phyloP scores from a whole-genome alignment of 2,113 vertebrate species.

The Prochilodus magdalenae region DNA sequence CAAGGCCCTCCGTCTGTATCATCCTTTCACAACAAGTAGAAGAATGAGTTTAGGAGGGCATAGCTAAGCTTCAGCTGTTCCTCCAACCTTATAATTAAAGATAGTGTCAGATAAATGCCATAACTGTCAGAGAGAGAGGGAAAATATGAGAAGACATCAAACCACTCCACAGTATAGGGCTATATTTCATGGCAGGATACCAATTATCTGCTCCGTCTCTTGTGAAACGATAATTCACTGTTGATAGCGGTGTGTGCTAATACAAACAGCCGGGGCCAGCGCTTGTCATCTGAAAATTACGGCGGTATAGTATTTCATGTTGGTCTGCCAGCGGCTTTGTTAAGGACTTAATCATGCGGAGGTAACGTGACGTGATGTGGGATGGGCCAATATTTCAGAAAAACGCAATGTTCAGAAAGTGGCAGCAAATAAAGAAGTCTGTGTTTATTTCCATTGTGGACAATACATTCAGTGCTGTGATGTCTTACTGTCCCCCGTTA shows the following conservation, averaged over 20 bases:
- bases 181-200: neutral
- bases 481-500: too few relatives aligned
- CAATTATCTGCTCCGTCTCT: neutral
- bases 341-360: neutral
- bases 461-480: too few relatives aligned
- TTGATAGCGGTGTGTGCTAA: neutral
- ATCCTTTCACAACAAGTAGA: conserved; percentile 19
- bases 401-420: too few relatives aligned
- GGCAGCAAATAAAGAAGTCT: too few relatives aligned
- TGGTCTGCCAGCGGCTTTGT: neutral
- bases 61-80: conserved; percentile 10
- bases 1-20: neutral
- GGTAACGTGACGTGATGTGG: too few relatives aligned
- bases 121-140: neutral
- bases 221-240: neutral
- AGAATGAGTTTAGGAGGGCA: neutral
- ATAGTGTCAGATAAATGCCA: conserved; percentile 35
- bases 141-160: neutral
- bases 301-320: neutral
- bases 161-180: neutral
- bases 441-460: too few relatives aligned
- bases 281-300: neutral
- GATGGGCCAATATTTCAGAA: too few relatives aligned
- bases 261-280: neutral
- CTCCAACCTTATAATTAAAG: conserved; percentile 26